Evolutionary conservation across 2,888 invertebrate genomes (phyloP), one percentile per base, ranked within the genome.

Genomic region (Eupithecia pulchellata): DNA sequence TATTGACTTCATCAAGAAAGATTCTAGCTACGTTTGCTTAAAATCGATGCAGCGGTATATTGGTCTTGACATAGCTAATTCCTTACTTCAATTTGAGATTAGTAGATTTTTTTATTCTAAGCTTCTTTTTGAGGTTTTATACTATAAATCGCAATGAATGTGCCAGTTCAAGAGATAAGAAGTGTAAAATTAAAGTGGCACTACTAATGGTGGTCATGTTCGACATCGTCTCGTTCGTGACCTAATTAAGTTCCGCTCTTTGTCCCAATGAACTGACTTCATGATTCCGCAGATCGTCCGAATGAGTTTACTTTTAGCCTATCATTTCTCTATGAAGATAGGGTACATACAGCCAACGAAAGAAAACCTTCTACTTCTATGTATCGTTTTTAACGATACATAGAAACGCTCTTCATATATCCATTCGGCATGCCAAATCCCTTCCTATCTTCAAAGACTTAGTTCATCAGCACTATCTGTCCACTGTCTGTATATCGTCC

Each of bases 211-310:
- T 79, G 83, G 80, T 82, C 86, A 87, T 89, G 90, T 89, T 88
- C 89, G 86, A 90, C 90, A 89, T 82, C 83, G 86, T 81, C 83
- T 83, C 78, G 87, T 84, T 90, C 91, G 91, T 92, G 91, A 91
- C 90, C 91, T 88, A 92, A 92, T 91, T 92, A 88, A 86, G 83
- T 83, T 81, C 73, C 79, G 81, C 87, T 87, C 86, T 85, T 86
- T 87, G 85, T 86, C 81, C 85, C 78, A 82, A 82, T 84, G 79
- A 74, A 76, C 77, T 78, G 77, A 82, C 79, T 83, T 80, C 61
- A 62, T 67, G 73, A 68, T 64, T 67, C 68, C 66, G 69, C 71
- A n/a, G 71, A 69, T 69, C 39, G 47, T 61, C 64, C 32, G 39
- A 68, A 68, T 66, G 39, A 66, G 66, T 65, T 68, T 73, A 70